Base-by-base conservation (phyloP, 1,140 invertebrate genomes). In the Asobara japonica region DNA sequence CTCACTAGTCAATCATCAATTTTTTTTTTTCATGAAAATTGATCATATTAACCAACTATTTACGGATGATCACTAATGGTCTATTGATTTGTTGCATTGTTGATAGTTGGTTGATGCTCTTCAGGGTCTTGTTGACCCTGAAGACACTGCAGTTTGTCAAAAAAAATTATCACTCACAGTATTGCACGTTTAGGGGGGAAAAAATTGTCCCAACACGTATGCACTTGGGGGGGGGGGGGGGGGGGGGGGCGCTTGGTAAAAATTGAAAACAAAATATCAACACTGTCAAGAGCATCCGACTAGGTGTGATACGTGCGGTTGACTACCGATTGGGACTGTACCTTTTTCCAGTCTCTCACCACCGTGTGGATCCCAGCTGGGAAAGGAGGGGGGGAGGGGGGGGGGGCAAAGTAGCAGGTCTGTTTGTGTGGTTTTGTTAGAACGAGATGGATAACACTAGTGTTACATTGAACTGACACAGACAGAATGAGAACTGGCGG, bases 271-370 rank as follows among this genome's bases (percentile, higher is more conserved):
- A 25, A 38, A 38, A n/a, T 20, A 38, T 61, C 20, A 27, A 20
- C 62, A 70, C 67, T 69, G 48, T 71, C 64, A 51, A 65, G 33
- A 31, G 62, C 41, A 48, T 70, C 71, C 74, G 74, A 73, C 61
- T 70, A 51, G 65, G 38, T 22, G 69, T 71, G 68, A 38, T 71
- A 73, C 71, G 74, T 71, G 71, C 71, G 65, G 65, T 41, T 71
- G 74, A 75, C 74, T 75, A 72, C 45, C 51, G 66, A 66, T 72
- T 68, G 66, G 61, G 61, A 45, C 69, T 56, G 62, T 48, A 70
- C 31, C 61, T 61, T 67, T 7, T 22, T 29, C 41, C 16, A 48
- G 66, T 48, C 67, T 11, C 38, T 48, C 27, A 18, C 41, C 51
- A 60, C 51, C 30, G 38, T 18, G 11, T 38, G 29, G 27, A 36